Evolutionary conservation across 2,113 vertebrate genomes (phyloP).

Genomic region (Genyomyrus donnyi): DNA sequence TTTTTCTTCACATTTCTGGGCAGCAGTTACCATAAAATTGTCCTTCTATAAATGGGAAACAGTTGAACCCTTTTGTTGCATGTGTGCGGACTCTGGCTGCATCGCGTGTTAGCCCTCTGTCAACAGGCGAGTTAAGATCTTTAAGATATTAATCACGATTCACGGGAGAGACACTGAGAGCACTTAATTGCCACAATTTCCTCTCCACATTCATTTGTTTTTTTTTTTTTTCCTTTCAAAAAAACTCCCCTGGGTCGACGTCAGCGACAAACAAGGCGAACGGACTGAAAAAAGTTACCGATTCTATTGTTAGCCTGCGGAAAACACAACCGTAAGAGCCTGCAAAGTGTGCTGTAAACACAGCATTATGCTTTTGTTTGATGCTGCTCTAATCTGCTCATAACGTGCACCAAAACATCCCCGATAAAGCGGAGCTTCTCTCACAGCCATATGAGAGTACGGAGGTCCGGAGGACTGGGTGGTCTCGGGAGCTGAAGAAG

Average conservation of each 20-base stretch:
- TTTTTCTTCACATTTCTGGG: slow-evolving; percentile 23
- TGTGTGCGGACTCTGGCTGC: background rate
- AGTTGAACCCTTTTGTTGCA: slow-evolving; percentile 17
- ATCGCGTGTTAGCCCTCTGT: background rate
- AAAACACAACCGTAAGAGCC: background rate
- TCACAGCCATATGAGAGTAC: background rate
- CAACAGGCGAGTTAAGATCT: slow-evolving; percentile 16
- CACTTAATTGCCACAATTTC: slow-evolving; percentile 11
- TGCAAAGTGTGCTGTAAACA: background rate
- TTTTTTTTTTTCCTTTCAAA: background rate
- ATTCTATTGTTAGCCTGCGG: background rate
- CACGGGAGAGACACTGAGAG: slow-evolving; percentile 14
- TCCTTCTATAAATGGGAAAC: slow-evolving; percentile 25
- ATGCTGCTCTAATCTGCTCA: slow-evolving; percentile 30
- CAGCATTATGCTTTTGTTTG: background rate
- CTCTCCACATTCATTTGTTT: background rate
- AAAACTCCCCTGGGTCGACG: background rate
- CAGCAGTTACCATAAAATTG: slow-evolving; percentile 40
- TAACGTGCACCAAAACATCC: slow-evolving; percentile 12
- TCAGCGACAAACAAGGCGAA: background rate
- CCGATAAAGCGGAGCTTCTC: slow-evolving; percentile 31
- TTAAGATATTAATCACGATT: slow-evolving; percentile 23
- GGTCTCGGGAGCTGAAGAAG: background rate
- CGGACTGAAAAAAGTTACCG: background rate
- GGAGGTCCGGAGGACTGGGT: slow-evolving; percentile 11